Evolutionary conservation across 2,113 vertebrate species (phyloP).

Genomic region (Ahaetulla prasina): DNA sequence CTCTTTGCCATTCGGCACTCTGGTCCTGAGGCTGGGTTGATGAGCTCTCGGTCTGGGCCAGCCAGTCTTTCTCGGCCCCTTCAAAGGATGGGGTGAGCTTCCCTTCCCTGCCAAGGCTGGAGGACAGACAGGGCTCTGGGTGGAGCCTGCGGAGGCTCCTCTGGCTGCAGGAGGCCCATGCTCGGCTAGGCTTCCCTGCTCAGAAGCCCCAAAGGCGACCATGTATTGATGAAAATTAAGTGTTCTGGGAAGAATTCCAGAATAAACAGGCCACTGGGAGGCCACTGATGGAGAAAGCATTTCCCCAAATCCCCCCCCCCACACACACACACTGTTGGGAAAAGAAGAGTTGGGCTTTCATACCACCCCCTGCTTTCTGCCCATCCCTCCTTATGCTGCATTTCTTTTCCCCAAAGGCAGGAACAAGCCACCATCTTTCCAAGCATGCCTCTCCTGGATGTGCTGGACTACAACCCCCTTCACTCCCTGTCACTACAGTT

Average conservation of each 20-base stretch:
- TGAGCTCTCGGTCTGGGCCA: neutral
- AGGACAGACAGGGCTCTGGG: neutral
- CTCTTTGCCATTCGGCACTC: neutral
- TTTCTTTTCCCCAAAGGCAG: conserved; percentile 53
- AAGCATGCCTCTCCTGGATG: neutral
- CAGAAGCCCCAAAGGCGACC: conserved; percentile 17
- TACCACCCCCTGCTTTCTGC: conserved; percentile 42
- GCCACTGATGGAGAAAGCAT: conserved; percentile 32
- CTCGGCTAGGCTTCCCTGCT: conserved; percentile 16
- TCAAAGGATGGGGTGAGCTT: neutral
- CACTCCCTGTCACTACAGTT: neutral
- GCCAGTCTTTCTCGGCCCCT: neutral
- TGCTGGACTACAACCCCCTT: neutral
- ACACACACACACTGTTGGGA: conserved; percentile 35
- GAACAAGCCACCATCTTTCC: conserved; percentile 18
- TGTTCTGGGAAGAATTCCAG: conserved; percentile 61
- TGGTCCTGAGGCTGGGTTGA: neutral
- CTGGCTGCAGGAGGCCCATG: neutral
- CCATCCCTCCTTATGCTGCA: conserved; percentile 33
- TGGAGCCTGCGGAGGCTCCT: neutral
- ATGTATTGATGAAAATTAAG: conserved; percentile 65
- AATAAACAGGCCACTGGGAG: conserved; percentile 54
- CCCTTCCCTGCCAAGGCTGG: neutral
- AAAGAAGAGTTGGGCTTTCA: no score
- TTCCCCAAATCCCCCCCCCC: conserved; percentile 44